phyloP scores from a whole-genome alignment of 1,140 invertebrate species.

The Himalopsyche phryganea region DNA sequence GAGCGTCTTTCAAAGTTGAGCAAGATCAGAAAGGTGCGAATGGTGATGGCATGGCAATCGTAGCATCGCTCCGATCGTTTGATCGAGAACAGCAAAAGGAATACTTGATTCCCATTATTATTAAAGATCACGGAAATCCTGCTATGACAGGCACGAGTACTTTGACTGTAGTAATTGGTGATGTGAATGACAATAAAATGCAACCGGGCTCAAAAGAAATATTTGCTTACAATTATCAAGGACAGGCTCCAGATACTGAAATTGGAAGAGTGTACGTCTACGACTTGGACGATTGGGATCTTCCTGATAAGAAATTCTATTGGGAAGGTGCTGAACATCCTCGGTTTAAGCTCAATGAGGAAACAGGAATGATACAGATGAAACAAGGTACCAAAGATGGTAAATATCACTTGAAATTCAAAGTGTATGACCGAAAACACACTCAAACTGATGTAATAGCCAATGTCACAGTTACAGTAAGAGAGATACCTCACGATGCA shows the following conservation, averaged over 20 bases:
- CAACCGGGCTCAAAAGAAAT: conserved; percentile 94
- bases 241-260: conserved; percentile 85
- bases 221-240: conserved; percentile 94
- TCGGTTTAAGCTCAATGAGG: conserved; percentile 82
- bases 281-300: conserved; percentile 96
- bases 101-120: conserved; percentile 90
- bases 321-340: conserved; percentile 82
- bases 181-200: conserved; percentile 97
- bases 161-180: conserved; percentile 91
- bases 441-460: conserved; percentile 88
- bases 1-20: conserved; percentile 91
- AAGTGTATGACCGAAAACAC: conserved; percentile 91
- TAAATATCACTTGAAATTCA: conserved; percentile 80
- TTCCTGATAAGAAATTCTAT: conserved; percentile 95
- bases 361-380: conserved; percentile 95
- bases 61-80: conserved; percentile 85
- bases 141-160: conserved; percentile 94
- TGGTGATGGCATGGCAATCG: conserved; percentile 92
- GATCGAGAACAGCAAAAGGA: conserved; percentile 95
- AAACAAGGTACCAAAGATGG: conserved; percentile 85
- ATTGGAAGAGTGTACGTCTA: conserved; percentile 95
- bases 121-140: conserved; percentile 84
- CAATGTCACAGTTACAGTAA: conserved; percentile 89
- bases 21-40: conserved; percentile 94
- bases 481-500: conserved; percentile 92